Conservation (phyloP, 2,113 vertebrate species). For the Upupa epops region DNA sequence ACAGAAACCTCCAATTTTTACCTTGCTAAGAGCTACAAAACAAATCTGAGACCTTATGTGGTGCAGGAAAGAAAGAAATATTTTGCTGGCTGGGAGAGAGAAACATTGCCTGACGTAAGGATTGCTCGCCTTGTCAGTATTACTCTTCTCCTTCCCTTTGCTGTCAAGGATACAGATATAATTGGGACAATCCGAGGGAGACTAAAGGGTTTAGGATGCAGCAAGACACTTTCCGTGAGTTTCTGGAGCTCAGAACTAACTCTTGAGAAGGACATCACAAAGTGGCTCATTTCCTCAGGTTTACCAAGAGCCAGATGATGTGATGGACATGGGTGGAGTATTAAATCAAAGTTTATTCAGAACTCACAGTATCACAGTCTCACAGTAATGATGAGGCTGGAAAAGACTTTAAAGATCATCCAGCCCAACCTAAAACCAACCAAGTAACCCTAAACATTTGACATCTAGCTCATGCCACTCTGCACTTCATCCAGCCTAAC, state of each 20-base stretch:
- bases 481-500: too few relatives aligned
- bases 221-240: neutral
- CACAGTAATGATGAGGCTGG: too few relatives aligned
- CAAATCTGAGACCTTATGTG: neutral
- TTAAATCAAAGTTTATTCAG: neutral
- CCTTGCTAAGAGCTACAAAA: neutral
- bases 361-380: too few relatives aligned
- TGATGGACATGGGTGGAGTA: neutral
- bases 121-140: neutral
- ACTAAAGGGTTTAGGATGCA: neutral
- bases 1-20: neutral
- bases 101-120: neutral
- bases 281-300: neutral
- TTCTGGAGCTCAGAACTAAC: neutral
- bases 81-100: neutral
- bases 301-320: accelerated
- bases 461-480: too few relatives aligned
- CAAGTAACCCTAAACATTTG: too few relatives aligned
- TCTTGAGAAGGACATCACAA: neutral
- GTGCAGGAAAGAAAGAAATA: neutral
- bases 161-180: neutral
- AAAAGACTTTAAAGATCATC: too few relatives aligned
- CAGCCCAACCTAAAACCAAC: too few relatives aligned
- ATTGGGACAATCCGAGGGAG: neutral
- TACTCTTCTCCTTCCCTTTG: neutral